Conservation (phyloP, 2,888 invertebrate genomes). For the Tribolium freemani region DNA sequence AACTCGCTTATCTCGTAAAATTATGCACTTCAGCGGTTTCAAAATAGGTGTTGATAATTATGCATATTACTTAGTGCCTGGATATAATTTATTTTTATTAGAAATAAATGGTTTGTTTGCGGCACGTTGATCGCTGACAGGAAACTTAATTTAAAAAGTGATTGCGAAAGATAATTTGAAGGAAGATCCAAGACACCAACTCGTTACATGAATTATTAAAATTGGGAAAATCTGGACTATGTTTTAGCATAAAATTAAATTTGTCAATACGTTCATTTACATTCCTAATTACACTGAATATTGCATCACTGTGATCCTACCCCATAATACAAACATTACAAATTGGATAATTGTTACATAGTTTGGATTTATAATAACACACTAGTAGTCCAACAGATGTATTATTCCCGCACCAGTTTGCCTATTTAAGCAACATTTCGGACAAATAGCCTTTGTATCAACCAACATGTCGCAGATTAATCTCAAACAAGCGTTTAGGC, state of each 20-base stretch:
- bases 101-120: constrained; percentile 29
- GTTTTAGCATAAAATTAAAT: too few species aligned
- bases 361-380: background rate
- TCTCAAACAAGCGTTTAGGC: constrained; percentile 16
- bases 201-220: too few species aligned
- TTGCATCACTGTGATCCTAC: background rate
- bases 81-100: constrained; percentile 30
- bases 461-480: constrained; percentile 5
- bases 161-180: constrained; percentile 10
- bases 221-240: too few species aligned
- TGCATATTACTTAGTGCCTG: constrained; percentile 22
- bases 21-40: constrained; percentile 29
- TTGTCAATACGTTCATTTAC: background rate
- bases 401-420: constrained; percentile 1
- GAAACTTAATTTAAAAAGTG: constrained; percentile 1
- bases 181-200: background rate
- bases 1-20: constrained; percentile 27
- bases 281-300: background rate
- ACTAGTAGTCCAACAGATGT: constrained; percentile 9
- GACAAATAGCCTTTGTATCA: background rate
- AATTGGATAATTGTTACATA: constrained; percentile 18
- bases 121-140: background rate
- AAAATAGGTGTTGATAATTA: constrained; percentile 32
- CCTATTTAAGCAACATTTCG: constrained; percentile 15
- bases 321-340: constrained; percentile 1